phyloP scores from a whole-genome alignment of 2,888 invertebrate genomes.

The Globia sparganii region DNA sequence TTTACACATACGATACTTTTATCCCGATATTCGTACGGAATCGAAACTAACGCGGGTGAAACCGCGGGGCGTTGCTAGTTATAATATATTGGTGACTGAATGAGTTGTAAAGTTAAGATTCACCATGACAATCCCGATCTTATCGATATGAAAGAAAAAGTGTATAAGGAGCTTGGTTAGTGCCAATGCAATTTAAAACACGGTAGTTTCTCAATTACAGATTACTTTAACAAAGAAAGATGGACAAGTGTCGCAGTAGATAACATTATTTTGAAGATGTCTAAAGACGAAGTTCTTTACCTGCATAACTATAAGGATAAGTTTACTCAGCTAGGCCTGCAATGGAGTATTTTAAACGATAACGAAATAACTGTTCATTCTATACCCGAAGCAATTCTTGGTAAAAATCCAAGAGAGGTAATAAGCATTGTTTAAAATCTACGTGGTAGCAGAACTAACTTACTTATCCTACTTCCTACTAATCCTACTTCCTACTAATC shows the following conservation, averaged over 20 bases:
- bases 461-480: too few species aligned
- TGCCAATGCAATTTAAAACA: not conserved
- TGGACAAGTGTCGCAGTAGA: constrained; percentile 81
- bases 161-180: not conserved
- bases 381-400: constrained; percentile 92
- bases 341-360: constrained; percentile 82
- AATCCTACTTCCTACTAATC: too few species aligned
- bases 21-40: too few species aligned
- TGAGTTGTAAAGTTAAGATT: not conserved
- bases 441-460: not conserved
- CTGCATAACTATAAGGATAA: constrained; percentile 89
- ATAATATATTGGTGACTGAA: too few species aligned
- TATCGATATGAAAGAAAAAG: not conserved
- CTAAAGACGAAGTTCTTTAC: constrained; percentile 88
- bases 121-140: too few species aligned
- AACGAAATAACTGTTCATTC: constrained; percentile 85
- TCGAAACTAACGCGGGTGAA: too few species aligned
- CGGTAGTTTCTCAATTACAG: constrained; percentile 73
- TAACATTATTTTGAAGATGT: constrained; percentile 75
- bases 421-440: constrained; percentile 43
- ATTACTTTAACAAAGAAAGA: constrained; percentile 82
- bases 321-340: constrained; percentile 91
- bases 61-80: too few species aligned
- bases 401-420: constrained; percentile 90
- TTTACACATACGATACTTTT: too few species aligned